These are phyloP conservation scores for Mythimna pallens DNA, from an alignment of 2,888 invertebrate species.

Conservation along the genomic window DNA sequence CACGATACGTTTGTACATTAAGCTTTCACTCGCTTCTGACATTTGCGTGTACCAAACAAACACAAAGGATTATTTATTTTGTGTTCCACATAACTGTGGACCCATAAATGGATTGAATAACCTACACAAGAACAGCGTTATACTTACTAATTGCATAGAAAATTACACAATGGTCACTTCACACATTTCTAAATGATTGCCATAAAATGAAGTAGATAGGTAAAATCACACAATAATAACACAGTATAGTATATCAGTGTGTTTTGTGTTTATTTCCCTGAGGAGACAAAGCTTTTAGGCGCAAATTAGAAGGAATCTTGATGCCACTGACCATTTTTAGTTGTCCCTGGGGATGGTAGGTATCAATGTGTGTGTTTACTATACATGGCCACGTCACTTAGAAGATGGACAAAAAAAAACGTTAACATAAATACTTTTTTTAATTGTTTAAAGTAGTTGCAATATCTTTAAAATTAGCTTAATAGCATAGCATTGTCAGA, in stretches of 20 bases:
- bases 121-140: neutral
- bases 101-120: neutral
- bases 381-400: neutral
- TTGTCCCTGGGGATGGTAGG: constrained; percentile 23
- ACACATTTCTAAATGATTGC: constrained; percentile 57
- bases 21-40: too few species aligned
- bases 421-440: neutral
- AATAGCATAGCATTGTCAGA: too few species aligned
- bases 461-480: too few species aligned
- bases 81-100: constrained; percentile 5
- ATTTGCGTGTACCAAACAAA: neutral
- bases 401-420: neutral
- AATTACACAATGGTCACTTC: constrained; percentile 17
- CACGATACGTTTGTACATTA: too few species aligned
- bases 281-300: constrained; percentile 60
- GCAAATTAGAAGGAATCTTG: constrained; percentile 59
- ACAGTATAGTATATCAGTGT: constrained; percentile 36
- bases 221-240: constrained; percentile 26
- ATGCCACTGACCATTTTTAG: constrained; percentile 54
- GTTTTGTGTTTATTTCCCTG: constrained; percentile 61
- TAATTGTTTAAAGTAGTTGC: neutral
- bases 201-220: constrained; percentile 27
- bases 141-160: constrained; percentile 12
- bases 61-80: too few species aligned
- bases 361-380: constrained; percentile 41